A percentile compares a stretch with the other conserved stretches of the same genome.
These are phyloP conservation scores for Beroe ovata DNA, from an alignment of 37 sponge, comb jelly and placozoan species.

Conservation along the genomic window DNA sequence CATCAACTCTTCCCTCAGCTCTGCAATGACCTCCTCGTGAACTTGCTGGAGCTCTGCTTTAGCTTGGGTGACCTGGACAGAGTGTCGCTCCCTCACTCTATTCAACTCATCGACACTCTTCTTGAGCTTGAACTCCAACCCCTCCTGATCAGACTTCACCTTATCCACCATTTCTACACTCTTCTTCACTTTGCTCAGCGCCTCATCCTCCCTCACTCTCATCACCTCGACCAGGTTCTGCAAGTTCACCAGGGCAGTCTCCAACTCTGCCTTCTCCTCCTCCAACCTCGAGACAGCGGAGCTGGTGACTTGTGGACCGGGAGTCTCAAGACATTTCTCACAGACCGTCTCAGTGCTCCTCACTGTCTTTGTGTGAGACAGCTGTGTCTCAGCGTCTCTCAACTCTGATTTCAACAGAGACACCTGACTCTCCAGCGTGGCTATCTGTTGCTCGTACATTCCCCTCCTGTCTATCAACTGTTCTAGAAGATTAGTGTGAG, in stretches of 20 bases:
- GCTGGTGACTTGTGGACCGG: neutral
- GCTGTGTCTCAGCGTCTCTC: constrained; percentile 7
- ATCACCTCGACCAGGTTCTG: constrained; percentile 53
- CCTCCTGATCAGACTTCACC: constrained; percentile 46
- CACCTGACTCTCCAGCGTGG: constrained; percentile 24
- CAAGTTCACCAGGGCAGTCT: constrained; percentile 34
- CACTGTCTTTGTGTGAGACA: neutral
- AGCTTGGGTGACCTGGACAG: constrained; percentile 47
- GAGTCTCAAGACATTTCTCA: constrained; percentile 12
- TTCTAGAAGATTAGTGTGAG: constrained; percentile 14
- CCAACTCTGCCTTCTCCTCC: constrained; percentile 57
- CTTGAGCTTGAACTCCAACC: constrained; percentile 46
- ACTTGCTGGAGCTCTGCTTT: constrained; percentile 44
- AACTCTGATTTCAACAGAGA: constrained; percentile 28
- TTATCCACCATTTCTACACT: constrained; percentile 66
- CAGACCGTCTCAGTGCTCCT: neutral
- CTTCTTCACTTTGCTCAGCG: constrained; percentile 48
- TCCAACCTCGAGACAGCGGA: neutral
- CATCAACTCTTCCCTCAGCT: constrained; percentile 7
- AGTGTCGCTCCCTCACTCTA: constrained; percentile 56
- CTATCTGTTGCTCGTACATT: constrained; percentile 52
- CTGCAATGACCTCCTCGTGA: constrained; percentile 47
- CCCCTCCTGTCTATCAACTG: constrained; percentile 23
- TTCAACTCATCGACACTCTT: constrained; percentile 35
- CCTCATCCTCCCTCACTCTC: constrained; percentile 63